Conservation (phyloP, 2,113 vertebrate species). For the Cyprinus carpio region DNA sequence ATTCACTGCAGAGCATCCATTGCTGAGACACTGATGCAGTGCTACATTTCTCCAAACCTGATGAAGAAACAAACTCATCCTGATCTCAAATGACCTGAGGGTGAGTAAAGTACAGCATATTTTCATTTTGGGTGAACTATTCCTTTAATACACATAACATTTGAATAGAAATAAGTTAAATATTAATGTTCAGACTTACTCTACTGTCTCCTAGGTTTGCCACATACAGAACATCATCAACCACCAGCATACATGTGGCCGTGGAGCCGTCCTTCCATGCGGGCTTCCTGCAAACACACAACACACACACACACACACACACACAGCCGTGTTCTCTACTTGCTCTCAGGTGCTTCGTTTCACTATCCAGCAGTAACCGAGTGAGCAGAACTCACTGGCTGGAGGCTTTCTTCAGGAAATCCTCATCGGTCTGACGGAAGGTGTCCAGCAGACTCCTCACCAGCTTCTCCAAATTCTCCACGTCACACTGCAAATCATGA, state of each 20-base stretch:
- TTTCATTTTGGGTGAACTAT: too few relatives aligned
- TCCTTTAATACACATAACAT: background rate
- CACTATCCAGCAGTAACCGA: background rate
- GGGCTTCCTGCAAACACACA: conserved; percentile 83
- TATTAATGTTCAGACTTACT: conserved; percentile 71
- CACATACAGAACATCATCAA: conserved; percentile 88
- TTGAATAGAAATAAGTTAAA: background rate
- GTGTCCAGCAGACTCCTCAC: conserved; percentile 91
- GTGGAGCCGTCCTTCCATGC: conserved; percentile 97
- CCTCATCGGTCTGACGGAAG: conserved; percentile 93
- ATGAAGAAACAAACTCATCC: too few relatives aligned
- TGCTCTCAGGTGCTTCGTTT: background rate
- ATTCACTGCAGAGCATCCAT: too few relatives aligned
- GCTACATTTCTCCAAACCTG: too few relatives aligned
- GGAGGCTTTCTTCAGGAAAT: conserved; percentile 93
- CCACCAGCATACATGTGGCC: conserved; percentile 89
- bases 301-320: background rate
- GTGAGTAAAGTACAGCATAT: too few relatives aligned
- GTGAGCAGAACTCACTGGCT: conserved; percentile 85
- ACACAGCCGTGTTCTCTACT: background rate
- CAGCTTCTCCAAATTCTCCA: conserved; percentile 85
- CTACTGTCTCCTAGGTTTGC: conserved; percentile 96
- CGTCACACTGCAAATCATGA: conserved; percentile 77
- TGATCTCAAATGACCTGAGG: too few relatives aligned
- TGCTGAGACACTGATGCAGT: too few relatives aligned